Percentiles rank a stretch among this genome's conserved stretches.
Conservation (phyloP, 2,888 invertebrate species). For the Philonicus albiceps region DNA sequence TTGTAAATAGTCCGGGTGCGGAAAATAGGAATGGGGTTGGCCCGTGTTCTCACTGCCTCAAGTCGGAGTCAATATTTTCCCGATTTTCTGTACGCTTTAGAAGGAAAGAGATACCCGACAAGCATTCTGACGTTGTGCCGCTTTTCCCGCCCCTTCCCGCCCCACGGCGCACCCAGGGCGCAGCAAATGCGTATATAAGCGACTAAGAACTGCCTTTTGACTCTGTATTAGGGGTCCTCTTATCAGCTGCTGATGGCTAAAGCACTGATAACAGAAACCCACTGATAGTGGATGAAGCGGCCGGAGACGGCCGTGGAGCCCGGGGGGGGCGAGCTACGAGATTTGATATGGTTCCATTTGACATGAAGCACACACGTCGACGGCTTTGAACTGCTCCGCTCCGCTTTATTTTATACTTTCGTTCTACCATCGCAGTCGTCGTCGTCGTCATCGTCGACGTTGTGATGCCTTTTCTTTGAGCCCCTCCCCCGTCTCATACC, state of each 20-base stretch:
- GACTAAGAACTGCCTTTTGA: constrained; percentile 44
- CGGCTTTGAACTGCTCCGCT: constrained; percentile 38
- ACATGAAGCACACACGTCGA: constrained; percentile 40
- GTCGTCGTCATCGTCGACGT: not conserved
- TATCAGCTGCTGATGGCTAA: constrained; percentile 48
- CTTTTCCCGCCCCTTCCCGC: not conserved
- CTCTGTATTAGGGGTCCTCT: constrained; percentile 45
- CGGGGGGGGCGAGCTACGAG: not conserved
- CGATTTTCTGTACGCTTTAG: constrained; percentile 37
- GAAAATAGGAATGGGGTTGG: not conserved
- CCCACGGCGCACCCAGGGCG: not conserved
- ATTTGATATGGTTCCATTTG: constrained; percentile 36
- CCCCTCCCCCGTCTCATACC: not conserved
- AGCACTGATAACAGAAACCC: constrained; percentile 43
- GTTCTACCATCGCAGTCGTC: not conserved
- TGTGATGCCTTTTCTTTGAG: not conserved
- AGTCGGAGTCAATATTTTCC: constrained; percentile 46
- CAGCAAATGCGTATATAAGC: constrained; percentile 42
- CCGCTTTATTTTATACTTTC: not conserved
- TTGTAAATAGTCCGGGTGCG: not conserved
- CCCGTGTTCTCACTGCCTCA: not conserved
- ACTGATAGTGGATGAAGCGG: constrained; percentile 40
- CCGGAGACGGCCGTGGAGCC: not conserved
- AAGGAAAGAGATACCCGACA: not conserved
- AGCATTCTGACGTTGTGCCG: not conserved